Base-by-base conservation (phyloP, 2,797 vertebrate genomes). In the Labeo calbasu region DNA sequence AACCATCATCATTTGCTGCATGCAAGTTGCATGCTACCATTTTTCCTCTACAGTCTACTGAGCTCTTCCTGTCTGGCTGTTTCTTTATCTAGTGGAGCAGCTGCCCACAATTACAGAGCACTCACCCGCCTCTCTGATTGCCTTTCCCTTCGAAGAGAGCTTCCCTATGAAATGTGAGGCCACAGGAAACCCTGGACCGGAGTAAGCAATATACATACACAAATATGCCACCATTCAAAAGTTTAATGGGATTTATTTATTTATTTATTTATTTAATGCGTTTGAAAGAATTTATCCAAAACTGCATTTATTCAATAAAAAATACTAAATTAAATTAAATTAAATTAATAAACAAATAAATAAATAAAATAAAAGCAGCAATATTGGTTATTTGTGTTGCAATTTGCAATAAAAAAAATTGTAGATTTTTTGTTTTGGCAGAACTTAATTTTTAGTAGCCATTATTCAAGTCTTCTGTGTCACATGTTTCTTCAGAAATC, bases 111-210 rank as follows among this genome's bases (percentile, higher is more conserved):
- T 99, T 91, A 96, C 91, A 0, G 94, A 94, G 69, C 96, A 97
- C 78, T 95, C 97, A 1, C 92, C 92, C 77, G 91, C 92, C 85
- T 91, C 93, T 21, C 94, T 97, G 91, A 95, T 99, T 2, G 98
- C 97, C 84, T 98, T 98, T 91, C 96, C 97, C 23, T 97, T 97
- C 8, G 97, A 99, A 11, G 98, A 99, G 82, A 97, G 96, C 88
- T 97, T 97, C 87, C 93, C 96, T 21, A 90, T 99, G 80, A 96
- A 93, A 85, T 99, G 98, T 77, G 96, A 99, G 91, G 98, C 97
- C 77, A 97, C 95, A 95, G 98, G 97, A 87, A 99, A 98, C 84
- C 98, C 98, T 0, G 91, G 94, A 82, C 98, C 97, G 88, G 93
- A 36, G 98, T 99, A 94, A 97, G 97, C 96, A 87, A 46, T 0